Base-by-base conservation (phyloP, 2,797 vertebrate genomes). In the Myiotriccus ornatus region DNA sequence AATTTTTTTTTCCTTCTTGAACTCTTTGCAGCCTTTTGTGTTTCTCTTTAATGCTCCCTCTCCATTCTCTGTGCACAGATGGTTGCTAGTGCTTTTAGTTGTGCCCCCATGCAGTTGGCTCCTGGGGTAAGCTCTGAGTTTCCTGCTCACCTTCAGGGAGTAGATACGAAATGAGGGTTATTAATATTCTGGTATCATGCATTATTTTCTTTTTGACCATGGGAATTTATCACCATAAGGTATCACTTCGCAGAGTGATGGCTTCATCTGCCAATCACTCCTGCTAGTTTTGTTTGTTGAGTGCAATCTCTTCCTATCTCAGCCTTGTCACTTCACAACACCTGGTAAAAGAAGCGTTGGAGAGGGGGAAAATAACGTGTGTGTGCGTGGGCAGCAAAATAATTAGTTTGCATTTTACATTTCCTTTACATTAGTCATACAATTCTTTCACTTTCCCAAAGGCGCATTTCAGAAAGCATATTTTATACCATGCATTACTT, bases 1-100 rank as follows among this genome's bases (percentile, higher is more conserved):
- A 12, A 4, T 19, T 8, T n/a, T 23, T 10, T 7, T 1, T 1
- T 6, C 7, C 7, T 5, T 7, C 10, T 34, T 46, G 22, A 64
- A 10, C 62, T 67, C 44, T 41, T 59, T 20, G 18, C 28, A 9
- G 1, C 37, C 16, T 11, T 64, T 63, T 78, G 24, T 47, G 18
- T 84, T 75, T 84, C 35, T 47, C 25, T 92, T 59, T 41, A 37
- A n/a, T 15, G 34, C 64, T 35, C 34, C 34, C 27, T 78, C 22
- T 80, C 21, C 24, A 3, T 39, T 65, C 39, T 32, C 22, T 41
- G 17, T 57, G 9, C 0, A 0, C 9, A 39, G 21, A 5, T 18
- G 41, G 30, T n/a, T 27, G 32, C 7, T 35, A 53, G 44, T 43
- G 19, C 53, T 59, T 28, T 35, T 35, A 22, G n/a, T 43, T 43